Evolutionary conservation across 2,113 vertebrate species (phyloP).

Genomic region (Lepidothrix coronata): DNA sequence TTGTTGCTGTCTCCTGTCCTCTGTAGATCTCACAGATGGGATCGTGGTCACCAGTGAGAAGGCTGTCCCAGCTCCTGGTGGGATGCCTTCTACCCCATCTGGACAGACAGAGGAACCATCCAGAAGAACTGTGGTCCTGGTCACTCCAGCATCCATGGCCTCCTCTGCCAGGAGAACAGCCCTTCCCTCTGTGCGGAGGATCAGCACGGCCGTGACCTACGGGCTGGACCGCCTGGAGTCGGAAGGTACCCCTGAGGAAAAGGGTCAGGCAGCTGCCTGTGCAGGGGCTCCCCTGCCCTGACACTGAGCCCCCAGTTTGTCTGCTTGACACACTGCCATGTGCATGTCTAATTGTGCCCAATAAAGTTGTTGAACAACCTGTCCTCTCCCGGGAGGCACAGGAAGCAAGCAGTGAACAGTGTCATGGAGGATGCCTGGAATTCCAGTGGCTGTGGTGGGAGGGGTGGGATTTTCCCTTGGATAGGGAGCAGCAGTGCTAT

Average conservation of each 20-base stretch:
- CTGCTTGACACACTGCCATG: neutral
- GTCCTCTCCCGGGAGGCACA: neutral
- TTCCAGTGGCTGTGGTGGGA: neutral
- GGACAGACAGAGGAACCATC: constrained; percentile 37
- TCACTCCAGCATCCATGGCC: neutral
- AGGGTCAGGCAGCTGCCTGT: neutral
- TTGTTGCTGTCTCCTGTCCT: neutral
- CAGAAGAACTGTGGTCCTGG: neutral
- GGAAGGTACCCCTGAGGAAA: constrained; percentile 77
- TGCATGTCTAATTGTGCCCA: neutral
- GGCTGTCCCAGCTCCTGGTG: neutral
- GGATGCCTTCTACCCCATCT: neutral
- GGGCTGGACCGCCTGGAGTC: constrained; percentile 82
- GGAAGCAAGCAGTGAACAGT: neutral
- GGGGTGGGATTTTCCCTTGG: neutral
- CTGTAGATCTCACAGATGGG: neutral
- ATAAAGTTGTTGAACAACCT: neutral
- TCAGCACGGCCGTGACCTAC: constrained; percentile 65
- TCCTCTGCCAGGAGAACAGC: constrained; percentile 55
- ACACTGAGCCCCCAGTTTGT: rapidly evolving
- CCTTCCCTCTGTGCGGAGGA: constrained; percentile 16
- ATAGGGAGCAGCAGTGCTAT: neutral
- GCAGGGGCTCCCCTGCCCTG: neutral
- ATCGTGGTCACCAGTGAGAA: constrained; percentile 18
- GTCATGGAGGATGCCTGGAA: neutral